Evolutionary conservation across 2,797 vertebrate genomes (phyloP).

Genomic region (Hoplostethus mediterraneus): DNA sequence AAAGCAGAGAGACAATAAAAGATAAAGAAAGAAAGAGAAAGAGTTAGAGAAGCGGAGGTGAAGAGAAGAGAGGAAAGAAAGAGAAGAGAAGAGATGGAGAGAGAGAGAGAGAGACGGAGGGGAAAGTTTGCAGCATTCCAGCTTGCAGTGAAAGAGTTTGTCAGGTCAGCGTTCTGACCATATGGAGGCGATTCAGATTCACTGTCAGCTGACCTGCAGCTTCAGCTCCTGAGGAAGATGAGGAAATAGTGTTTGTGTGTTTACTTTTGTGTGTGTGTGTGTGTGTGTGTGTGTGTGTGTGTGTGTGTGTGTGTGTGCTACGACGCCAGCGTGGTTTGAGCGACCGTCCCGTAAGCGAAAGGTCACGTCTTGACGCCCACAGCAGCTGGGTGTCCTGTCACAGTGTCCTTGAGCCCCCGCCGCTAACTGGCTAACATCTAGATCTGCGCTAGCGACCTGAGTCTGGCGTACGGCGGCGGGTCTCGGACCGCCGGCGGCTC

Average conservation of each 20-base stretch:
- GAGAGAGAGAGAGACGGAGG: not conserved
- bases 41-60: not conserved
- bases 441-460: not conserved
- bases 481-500: conserved; percentile 1
- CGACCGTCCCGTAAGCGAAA: not conserved
- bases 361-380: conserved; percentile 1
- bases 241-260: not conserved
- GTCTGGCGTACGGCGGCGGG: not conserved
- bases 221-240: not conserved
- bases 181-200: not conserved
- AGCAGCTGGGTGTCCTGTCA: conserved; percentile 1
- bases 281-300: conserved; percentile 5
- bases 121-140: conserved; percentile 23
- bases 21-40: not conserved
- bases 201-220: not conserved
- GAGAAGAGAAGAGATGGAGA: not conserved
- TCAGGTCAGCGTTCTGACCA: conserved; percentile 1
- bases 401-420: not conserved
- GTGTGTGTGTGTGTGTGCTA: conserved; percentile 2
- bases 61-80: not conserved
- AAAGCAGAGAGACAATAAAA: no score
- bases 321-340: not conserved
- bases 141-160: conserved; percentile 16
- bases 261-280: conserved; percentile 12
- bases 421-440: not conserved